phyloP scores from a whole-genome alignment of 2,888 invertebrate genomes.

The Augiades crinisus region DNA sequence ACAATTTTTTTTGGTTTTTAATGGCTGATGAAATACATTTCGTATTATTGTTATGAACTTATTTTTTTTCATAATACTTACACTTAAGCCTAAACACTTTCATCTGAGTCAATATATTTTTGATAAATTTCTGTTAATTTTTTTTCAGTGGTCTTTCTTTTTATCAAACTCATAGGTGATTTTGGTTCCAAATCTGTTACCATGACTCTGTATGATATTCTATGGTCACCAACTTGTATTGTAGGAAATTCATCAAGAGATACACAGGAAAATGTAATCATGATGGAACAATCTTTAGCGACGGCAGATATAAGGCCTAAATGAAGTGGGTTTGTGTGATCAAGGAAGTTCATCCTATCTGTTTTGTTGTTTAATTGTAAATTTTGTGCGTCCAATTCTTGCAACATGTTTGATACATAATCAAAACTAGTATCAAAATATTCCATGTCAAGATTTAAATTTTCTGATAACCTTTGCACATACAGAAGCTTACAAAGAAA shows the following conservation, averaged over 20 bases:
- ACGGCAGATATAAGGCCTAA: constrained; percentile 82
- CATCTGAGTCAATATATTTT: constrained; percentile 29
- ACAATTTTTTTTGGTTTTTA: no score
- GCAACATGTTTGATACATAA: constrained; percentile 51
- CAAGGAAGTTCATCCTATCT: constrained; percentile 44
- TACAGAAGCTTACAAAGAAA: constrained; percentile 51
- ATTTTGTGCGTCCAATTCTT: constrained; percentile 39
- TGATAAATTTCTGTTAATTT: constrained; percentile 53
- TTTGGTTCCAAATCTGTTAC: constrained; percentile 87
- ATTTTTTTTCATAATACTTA: constrained; percentile 42
- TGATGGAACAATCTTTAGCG: constrained; percentile 86
- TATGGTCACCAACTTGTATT: constrained; percentile 51
- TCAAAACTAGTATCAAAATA: constrained; percentile 34
- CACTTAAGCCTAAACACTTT: constrained; percentile 36
- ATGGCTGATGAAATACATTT: no score
- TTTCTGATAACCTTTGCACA: constrained; percentile 56
- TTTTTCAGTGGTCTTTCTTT: constrained; percentile 53
- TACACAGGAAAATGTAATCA: constrained; percentile 77
- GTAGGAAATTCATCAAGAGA: constrained; percentile 40
- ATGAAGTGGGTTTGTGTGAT: constrained; percentile 39
- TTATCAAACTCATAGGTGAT: constrained; percentile 56
- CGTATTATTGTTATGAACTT: no score
- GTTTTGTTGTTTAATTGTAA: constrained; percentile 39
- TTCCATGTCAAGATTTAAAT: constrained; percentile 29
- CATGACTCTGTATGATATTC: constrained; percentile 76